These are phyloP conservation scores for Pangasianodon hypophthalmus DNA, from an alignment of 2,113 vertebrate species.

Conservation along the genomic window DNA sequence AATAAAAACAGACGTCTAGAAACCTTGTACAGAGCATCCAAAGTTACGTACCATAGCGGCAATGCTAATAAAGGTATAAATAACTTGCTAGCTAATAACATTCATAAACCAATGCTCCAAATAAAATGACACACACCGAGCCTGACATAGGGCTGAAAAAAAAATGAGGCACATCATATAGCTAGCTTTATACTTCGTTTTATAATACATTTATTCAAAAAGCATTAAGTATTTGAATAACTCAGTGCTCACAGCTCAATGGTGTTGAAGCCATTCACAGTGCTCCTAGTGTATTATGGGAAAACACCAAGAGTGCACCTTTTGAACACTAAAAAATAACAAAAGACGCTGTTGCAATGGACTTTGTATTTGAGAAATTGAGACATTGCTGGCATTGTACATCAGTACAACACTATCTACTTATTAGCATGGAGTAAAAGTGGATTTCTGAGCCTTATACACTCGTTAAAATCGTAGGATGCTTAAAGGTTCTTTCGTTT, in stretches of 20 bases:
- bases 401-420: background rate
- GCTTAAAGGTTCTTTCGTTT: background rate
- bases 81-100: background rate
- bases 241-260: background rate
- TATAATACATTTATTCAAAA: too few species aligned
- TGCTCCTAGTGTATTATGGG: background rate
- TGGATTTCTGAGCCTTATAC: too few species aligned
- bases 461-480: too few species aligned
- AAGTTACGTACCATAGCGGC: background rate
- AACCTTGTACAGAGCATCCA: background rate
- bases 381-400: background rate
- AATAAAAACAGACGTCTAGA: background rate
- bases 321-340: background rate
- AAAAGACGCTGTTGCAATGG: background rate
- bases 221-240: background rate
- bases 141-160: background rate
- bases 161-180: background rate
- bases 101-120: too few species aligned
- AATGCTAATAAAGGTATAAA: background rate
- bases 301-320: background rate
- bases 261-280: background rate
- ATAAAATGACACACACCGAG: too few species aligned
- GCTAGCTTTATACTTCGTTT: too few species aligned
- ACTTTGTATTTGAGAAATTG: background rate
- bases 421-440: too few species aligned